Evolutionary conservation across 2,113 vertebrate genomes (phyloP), one percentile per base, ranked within the genome.

Genomic region (Balaeniceps rex): DNA sequence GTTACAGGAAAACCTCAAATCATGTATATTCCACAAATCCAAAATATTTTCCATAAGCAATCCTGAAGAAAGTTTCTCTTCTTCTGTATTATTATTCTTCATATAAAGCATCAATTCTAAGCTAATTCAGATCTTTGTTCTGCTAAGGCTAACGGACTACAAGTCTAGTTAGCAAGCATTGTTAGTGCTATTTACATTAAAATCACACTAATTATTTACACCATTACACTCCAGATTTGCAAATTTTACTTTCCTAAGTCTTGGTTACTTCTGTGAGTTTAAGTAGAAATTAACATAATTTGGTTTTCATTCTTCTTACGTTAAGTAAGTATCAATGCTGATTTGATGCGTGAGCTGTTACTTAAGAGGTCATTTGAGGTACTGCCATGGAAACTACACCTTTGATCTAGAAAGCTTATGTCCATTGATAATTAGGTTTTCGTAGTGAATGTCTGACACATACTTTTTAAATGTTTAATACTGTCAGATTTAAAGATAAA

Each of bases 1-100:
- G 84, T 97, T 97, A 94, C 89, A 97, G 82, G 91, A 91, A 97
- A 97, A 96, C 91, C 93, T 93, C 84, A 95, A 77, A 95, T 69
- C 46, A 74, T 91, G 11, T 84, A 65, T 72, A 46, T 66, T 90
- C 54, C 75, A 91, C 88, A 87, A 89, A 95, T 83, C 31, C 33
- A 63, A 93, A 91, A 93, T 95, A 94, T 95, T 96, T 97, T 85
- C 95, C 91, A 72, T 85, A 60, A 85, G 46, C 52, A 96, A 94
- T 91, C 54, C 64, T 87, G 71, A 88, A 81, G 40, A 90, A 86
- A 57, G 16, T 28, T 93, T 24, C 21, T 87, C 33, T 72, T 89
- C 34, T 57, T 94, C 36, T 86, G 5, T 80, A 34, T 68, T 92
- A 74, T 58, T 83, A 46, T 52, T 79, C 8, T 72, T 92, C 25